Evolutionary conservation across 2,113 vertebrate species (phyloP).

Genomic region (Nibea coibor): DNA sequence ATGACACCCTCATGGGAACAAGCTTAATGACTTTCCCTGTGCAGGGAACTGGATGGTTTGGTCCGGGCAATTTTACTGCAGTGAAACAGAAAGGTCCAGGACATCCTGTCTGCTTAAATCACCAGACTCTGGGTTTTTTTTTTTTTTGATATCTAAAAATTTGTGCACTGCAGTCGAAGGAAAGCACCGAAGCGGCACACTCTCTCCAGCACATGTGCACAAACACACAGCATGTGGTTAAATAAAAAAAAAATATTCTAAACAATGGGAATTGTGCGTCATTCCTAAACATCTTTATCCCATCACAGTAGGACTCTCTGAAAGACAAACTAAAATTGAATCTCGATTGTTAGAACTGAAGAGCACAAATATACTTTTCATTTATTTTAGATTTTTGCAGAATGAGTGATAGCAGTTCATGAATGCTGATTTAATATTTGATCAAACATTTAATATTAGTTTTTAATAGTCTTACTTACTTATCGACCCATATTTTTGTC

Average conservation of each 20-base stretch:
- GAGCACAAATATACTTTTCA: background rate
- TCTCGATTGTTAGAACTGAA: background rate
- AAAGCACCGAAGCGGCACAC: constrained; percentile 5
- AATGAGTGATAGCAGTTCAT: background rate
- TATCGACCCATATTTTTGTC: background rate
- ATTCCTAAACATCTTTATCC: background rate
- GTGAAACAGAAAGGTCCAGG: constrained; percentile 51
- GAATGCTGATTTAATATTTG: background rate
- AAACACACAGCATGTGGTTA: background rate
- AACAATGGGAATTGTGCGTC: background rate
- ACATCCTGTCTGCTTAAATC: constrained; percentile 29
- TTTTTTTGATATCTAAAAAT: background rate
- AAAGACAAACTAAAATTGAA: background rate
- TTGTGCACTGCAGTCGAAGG: background rate
- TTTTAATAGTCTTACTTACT: background rate
- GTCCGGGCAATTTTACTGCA: constrained; percentile 55
- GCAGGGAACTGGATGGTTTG: constrained; percentile 51
- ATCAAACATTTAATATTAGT: background rate
- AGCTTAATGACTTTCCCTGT: constrained; percentile 72
- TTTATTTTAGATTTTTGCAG: background rate
- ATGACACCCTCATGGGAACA: constrained; percentile 72
- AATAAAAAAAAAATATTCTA: background rate
- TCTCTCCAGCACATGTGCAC: background rate
- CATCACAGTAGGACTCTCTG: background rate
- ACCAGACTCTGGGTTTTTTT: background rate